Conservation (phyloP, 2,113 vertebrate genomes). For the Syngnathus scovelli region DNA sequence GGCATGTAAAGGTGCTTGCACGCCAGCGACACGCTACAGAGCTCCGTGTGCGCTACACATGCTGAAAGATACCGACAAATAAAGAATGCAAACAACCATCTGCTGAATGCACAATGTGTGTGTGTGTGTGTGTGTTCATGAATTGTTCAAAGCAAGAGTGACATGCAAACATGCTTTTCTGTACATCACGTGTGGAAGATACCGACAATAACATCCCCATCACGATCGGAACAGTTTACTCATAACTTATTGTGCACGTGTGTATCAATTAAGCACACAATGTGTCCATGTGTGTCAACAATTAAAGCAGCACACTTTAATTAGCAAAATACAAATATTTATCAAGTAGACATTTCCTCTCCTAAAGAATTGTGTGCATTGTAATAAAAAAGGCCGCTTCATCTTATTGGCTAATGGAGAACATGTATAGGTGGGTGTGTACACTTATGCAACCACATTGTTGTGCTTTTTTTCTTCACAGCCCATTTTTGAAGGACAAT, state of each 20-base stretch:
- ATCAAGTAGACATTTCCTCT: slow-evolving; percentile 69
- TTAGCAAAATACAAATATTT: slow-evolving; percentile 72
- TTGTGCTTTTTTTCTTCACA: neutral
- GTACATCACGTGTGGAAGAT: slow-evolving; percentile 7
- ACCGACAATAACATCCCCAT: too few relatives aligned
- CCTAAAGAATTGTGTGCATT: slow-evolving; percentile 33
- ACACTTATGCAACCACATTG: neutral
- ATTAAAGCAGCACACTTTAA: slow-evolving; percentile 60
- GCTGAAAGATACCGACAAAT: neutral
- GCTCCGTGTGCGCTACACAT: neutral
- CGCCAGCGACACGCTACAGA: neutral
- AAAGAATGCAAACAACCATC: neutral
- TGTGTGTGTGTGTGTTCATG: slow-evolving; percentile 27
- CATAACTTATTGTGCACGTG: slow-evolving; percentile 8
- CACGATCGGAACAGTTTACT: too few relatives aligned
- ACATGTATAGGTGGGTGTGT: neutral
- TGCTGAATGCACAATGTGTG: neutral
- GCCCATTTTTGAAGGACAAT: neutral
- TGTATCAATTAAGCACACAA: slow-evolving; percentile 26
- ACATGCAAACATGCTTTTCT: slow-evolving; percentile 60
- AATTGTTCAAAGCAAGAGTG: slow-evolving; percentile 54
- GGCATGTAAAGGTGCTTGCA: neutral
- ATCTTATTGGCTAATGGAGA: too few relatives aligned
- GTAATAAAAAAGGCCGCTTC: neutral
- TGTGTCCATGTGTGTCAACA: slow-evolving; percentile 55